A percentile compares a stretch with the other conserved stretches of the same genome.
These are phyloP conservation scores for Pseudococcus longispinus DNA, from an alignment of 2,888 invertebrate genomes.

Conservation along the genomic window DNA sequence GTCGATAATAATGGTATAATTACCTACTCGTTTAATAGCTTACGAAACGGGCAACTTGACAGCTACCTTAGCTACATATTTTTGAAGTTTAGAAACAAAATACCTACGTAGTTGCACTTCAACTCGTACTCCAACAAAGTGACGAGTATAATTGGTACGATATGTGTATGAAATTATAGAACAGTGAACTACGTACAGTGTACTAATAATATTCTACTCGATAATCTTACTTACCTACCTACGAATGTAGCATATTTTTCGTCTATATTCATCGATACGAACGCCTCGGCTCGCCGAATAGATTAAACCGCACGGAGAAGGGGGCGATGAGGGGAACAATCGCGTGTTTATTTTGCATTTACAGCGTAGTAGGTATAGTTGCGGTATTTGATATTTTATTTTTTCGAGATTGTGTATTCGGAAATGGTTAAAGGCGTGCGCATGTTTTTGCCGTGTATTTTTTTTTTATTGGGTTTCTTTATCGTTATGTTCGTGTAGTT, in stretches of 20 bases:
- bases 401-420: background rate
- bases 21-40: background rate
- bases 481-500: background rate
- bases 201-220: too few relatives aligned
- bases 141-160: background rate
- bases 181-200: background rate
- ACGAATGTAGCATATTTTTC: background rate
- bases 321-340: background rate
- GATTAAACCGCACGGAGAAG: background rate
- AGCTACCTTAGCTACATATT: background rate
- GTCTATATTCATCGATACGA: background rate
- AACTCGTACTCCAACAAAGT: background rate
- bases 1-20: background rate
- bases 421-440: background rate
- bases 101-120: background rate
- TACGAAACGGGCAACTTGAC: background rate
- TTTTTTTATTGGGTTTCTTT: background rate
- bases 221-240: too few relatives aligned
- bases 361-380: background rate
- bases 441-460: background rate
- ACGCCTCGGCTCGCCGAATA: background rate
- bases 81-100: background rate
- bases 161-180: background rate
- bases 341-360: slow-evolving; percentile 5
- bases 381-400: background rate